These are phyloP conservation scores for Octopus sinensis DNA, from an alignment of 1,140 invertebrate species.

Conservation along the genomic window DNA sequence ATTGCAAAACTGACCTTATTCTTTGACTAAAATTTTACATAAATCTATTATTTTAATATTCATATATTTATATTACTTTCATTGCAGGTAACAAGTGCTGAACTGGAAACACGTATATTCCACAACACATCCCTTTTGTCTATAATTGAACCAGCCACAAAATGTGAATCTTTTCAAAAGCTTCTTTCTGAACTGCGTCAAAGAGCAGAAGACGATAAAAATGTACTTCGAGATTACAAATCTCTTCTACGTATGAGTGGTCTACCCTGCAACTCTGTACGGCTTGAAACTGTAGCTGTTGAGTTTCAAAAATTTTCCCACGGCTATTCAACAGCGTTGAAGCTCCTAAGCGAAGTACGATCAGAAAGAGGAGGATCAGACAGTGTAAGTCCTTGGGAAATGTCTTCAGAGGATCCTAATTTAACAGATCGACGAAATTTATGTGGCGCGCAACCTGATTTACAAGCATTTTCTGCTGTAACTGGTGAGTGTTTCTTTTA, in stretches of 20 bases:
- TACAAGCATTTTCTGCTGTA: too few species aligned
- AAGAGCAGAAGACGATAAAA: background rate
- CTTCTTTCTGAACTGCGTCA: background rate
- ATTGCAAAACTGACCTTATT: too few species aligned
- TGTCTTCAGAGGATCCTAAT: too few species aligned
- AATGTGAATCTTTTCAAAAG: background rate
- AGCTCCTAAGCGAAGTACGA: background rate
- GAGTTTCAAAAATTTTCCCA: constrained; percentile 4
- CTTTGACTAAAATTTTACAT: too few species aligned
- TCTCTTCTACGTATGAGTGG: background rate
- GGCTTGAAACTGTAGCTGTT: background rate
- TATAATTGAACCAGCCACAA: background rate
- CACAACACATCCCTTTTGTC: background rate
- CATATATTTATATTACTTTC: too few species aligned
- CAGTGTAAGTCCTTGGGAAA: too few species aligned
- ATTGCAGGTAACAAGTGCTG: background rate
- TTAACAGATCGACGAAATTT: too few species aligned
- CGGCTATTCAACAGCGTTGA: background rate
- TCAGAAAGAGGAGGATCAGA: too few species aligned
- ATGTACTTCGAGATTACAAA: background rate
- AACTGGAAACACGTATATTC: background rate
- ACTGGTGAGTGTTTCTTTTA: too few species aligned
- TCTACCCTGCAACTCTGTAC: background rate
- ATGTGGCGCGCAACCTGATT: too few species aligned
- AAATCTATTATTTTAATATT: too few species aligned